phyloP scores from a whole-genome alignment of 2,888 invertebrate genomes.

The Hypomecis atomaria region DNA sequence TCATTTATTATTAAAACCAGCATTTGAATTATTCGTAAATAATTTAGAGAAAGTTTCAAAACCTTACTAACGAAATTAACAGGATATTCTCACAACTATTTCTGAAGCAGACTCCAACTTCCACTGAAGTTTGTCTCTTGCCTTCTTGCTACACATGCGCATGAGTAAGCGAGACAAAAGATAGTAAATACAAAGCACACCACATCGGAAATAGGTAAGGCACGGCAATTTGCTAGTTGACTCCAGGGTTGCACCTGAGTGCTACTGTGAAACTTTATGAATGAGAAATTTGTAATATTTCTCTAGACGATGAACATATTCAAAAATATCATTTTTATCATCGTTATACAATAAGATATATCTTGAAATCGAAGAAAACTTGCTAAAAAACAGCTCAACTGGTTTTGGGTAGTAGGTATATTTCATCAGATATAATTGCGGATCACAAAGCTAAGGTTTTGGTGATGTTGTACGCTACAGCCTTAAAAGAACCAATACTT shows the following conservation, averaged over 20 bases:
- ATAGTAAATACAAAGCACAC: constrained; percentile 50
- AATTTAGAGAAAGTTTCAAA: constrained; percentile 9
- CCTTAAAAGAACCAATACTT: too few relatives aligned
- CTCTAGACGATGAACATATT: too few relatives aligned
- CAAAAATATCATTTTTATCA: too few relatives aligned
- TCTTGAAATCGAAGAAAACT: too few relatives aligned
- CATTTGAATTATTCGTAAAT: neutral
- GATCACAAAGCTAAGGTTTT: too few relatives aligned
- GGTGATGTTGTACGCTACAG: too few relatives aligned
- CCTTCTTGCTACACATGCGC: constrained; percentile 16
- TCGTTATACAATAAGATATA: too few relatives aligned
- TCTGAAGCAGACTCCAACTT: constrained; percentile 29
- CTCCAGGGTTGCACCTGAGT: constrained; percentile 35
- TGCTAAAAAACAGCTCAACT: too few relatives aligned
- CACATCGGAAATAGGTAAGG: constrained; percentile 52
- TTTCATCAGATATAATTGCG: too few relatives aligned
- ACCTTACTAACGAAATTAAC: constrained; percentile 19
- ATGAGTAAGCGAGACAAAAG: constrained; percentile 42
- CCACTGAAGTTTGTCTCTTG: constrained; percentile 21
- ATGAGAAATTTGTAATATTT: constrained; percentile 7
- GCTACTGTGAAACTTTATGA: constrained; percentile 36
- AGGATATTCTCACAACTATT: constrained; percentile 29
- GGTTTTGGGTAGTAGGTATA: too few relatives aligned
- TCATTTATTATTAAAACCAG: neutral
- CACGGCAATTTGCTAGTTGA: constrained; percentile 47